A percentile compares a stretch with the other conserved stretches of the same genome.
phyloP scores from a whole-genome alignment of 1,140 invertebrate species.

The Sminthurinus signatus region DNA sequence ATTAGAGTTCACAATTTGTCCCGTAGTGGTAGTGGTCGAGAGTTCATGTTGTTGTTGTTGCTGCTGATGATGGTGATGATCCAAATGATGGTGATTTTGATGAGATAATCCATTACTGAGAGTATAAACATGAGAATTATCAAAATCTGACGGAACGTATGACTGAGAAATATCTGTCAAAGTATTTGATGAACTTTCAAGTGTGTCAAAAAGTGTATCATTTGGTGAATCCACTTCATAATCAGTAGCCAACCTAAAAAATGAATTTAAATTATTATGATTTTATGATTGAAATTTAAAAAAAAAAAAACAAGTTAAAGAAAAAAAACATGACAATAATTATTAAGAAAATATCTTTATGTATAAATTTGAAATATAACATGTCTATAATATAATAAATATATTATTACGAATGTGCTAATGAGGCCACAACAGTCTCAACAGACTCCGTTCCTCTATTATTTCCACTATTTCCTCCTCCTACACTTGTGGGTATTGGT shows the following conservation, averaged over 20 bases:
- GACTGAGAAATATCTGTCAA: constrained; percentile 41
- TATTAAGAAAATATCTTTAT: no score
- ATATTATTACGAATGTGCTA: constrained; percentile 27
- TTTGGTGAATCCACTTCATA: constrained; percentile 41
- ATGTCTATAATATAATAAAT: no score
- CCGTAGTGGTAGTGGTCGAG: no score
- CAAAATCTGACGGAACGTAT: constrained; percentile 39
- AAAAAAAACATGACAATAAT: not conserved
- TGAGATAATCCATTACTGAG: constrained; percentile 16
- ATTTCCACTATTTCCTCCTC: no score
- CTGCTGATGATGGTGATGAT: not conserved
- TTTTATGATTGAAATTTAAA: not conserved
- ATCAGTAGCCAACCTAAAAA: constrained; percentile 26
- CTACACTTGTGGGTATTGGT: no score
- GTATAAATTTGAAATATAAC: no score
- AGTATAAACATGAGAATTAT: constrained; percentile 19
- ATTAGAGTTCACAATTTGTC: no score
- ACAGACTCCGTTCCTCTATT: constrained; percentile 23
- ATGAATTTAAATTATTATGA: not conserved
- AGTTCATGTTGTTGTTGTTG: not conserved
- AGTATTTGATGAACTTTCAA: constrained; percentile 33
- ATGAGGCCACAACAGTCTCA: constrained; percentile 39
- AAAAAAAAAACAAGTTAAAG: not conserved
- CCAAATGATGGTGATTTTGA: not conserved
- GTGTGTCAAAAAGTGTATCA: constrained; percentile 34